Evolutionary conservation across 2,888 invertebrate genomes (phyloP).

Genomic region (Hirtodrosophila histrioides): DNA sequence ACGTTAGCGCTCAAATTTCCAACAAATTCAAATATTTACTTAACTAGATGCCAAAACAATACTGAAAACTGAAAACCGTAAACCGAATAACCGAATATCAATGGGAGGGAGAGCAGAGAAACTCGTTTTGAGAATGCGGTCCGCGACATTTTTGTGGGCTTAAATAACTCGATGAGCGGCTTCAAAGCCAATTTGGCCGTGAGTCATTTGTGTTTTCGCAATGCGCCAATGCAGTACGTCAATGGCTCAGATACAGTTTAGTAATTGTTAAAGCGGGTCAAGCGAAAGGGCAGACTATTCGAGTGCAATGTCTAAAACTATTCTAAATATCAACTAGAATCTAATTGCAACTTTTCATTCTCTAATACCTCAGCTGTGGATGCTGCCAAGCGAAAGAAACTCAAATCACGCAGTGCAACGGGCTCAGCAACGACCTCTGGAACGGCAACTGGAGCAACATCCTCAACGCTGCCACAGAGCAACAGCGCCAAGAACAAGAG

Average conservation of each 20-base stretch:
- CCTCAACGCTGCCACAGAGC: constrained; percentile 11
- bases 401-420: constrained; percentile 81
- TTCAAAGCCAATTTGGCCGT: constrained; percentile 26
- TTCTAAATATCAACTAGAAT: constrained; percentile 11
- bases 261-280: constrained; percentile 20
- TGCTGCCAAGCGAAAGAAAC: constrained; percentile 82
- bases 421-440: constrained; percentile 38
- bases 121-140: constrained; percentile 60
- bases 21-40: constrained; percentile 57
- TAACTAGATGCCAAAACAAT: constrained; percentile 50
- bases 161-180: constrained; percentile 44
- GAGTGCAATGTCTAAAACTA: background rate
- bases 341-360: constrained; percentile 14
- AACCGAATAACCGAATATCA: constrained; percentile 31
- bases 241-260: constrained; percentile 18
- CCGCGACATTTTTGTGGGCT: constrained; percentile 64
- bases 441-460: constrained; percentile 36
- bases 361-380: constrained; percentile 66
- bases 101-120: constrained; percentile 38
- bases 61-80: constrained; percentile 33
- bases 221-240: constrained; percentile 47
- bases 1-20: constrained; percentile 40
- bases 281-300: background rate
- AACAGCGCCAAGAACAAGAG: constrained; percentile 35
- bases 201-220: constrained; percentile 70